Evolutionary conservation across 2,797 vertebrate species (phyloP).

Genomic region (Masticophis lateralis): DNA sequence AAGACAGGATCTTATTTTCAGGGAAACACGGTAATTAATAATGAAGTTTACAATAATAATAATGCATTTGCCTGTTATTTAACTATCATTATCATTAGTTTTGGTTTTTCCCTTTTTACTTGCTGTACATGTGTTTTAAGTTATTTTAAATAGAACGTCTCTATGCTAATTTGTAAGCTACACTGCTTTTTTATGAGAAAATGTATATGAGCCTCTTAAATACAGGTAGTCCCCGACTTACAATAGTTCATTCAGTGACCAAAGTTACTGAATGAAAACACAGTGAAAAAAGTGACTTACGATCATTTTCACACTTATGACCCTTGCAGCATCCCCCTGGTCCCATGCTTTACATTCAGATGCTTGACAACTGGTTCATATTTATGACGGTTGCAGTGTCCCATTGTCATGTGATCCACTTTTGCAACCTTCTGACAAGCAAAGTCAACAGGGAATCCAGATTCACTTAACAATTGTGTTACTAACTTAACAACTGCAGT

Average conservation of each 20-base stretch:
- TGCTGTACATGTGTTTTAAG: not conserved
- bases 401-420: not conserved
- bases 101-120: not conserved
- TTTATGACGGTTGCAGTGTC: not conserved
- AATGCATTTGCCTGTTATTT: not conserved
- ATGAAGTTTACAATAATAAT: not conserved
- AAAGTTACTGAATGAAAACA: no score
- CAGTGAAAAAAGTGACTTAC: no score
- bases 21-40: not conserved
- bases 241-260: no score
- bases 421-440: not conserved
- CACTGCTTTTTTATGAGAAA: not conserved
- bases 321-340: no score
- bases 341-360: no score
- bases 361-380: not conserved
- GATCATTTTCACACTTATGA: no score
- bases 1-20: no score
- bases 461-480: not conserved
- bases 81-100: not conserved
- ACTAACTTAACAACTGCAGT: not conserved
- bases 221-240: not conserved
- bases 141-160: not conserved
- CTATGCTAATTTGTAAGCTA: not conserved
- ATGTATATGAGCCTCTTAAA: not conserved
- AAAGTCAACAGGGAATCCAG: not conserved